Percentiles rank a stretch among this genome's conserved stretches.
Evolutionary conservation across 2,113 vertebrate genomes (phyloP).

Genomic region (Lucifuga dentata): DNA sequence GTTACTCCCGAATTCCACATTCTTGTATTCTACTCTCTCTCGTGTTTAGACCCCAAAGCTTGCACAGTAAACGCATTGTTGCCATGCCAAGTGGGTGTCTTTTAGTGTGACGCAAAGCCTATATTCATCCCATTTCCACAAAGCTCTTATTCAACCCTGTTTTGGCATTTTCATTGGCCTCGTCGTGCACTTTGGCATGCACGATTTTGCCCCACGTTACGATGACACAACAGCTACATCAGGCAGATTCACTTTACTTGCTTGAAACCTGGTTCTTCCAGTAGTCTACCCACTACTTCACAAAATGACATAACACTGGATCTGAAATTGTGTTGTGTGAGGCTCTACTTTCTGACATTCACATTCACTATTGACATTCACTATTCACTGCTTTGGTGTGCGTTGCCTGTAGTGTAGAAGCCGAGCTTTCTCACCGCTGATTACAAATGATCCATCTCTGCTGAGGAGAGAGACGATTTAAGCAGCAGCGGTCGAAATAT

Average conservation of each 20-base stretch:
- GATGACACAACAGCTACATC: too few species aligned
- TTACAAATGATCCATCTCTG: slow-evolving; percentile 27
- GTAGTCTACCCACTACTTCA: not conserved
- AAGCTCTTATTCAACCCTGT: slow-evolving; percentile 65
- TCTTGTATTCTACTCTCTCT: slow-evolving; percentile 58
- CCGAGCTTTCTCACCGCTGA: not conserved
- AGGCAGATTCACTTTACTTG: too few species aligned
- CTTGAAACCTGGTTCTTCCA: too few species aligned
- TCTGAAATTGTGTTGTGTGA: too few species aligned
- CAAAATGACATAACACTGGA: not conserved
- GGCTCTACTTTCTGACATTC: too few species aligned
- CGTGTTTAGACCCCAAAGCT: slow-evolving; percentile 43
- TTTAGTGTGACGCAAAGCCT: slow-evolving; percentile 47
- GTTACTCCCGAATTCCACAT: slow-evolving; percentile 41
- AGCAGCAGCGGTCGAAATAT: slow-evolving; percentile 62
- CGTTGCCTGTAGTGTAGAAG: not conserved
- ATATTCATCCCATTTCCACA: slow-evolving; percentile 69
- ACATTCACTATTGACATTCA: too few species aligned
- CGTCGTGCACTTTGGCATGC: slow-evolving; percentile 35
- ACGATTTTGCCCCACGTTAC: not conserved
- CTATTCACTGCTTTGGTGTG: too few species aligned
- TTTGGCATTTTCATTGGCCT: slow-evolving; percentile 58
- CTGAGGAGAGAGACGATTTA: slow-evolving; percentile 21
- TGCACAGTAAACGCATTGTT: slow-evolving; percentile 74
- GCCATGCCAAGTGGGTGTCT: slow-evolving; percentile 68